Conservation (phyloP, 1,140 invertebrate species). For the Eumeta japonica region DNA sequence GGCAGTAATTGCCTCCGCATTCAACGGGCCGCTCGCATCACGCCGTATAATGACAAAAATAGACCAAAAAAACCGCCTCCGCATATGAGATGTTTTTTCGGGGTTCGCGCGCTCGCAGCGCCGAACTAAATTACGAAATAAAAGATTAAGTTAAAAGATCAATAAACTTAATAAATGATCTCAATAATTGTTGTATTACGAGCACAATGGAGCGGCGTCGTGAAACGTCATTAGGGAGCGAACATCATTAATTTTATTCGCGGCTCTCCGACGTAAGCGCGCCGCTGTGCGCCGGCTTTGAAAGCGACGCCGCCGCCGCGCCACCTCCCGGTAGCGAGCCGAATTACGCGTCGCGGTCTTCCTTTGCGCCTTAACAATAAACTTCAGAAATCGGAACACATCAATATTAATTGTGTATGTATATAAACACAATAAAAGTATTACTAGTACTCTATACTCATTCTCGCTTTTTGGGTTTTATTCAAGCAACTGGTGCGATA, state of each 20-base stretch:
- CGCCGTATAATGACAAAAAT: slow-evolving; percentile 58
- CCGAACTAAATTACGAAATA: slow-evolving; percentile 56
- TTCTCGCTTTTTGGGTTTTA: too few species aligned
- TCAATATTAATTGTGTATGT: too few species aligned
- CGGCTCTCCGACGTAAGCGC: slow-evolving; percentile 52
- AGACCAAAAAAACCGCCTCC: slow-evolving; percentile 55
- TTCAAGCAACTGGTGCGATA: too few species aligned
- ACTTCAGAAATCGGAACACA: too few species aligned
- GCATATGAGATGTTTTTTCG: slow-evolving; percentile 56
- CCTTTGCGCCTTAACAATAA: too few species aligned
- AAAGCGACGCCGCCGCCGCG: slow-evolving; percentile 46
- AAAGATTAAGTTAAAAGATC: slow-evolving; percentile 59
- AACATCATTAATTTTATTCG: slow-evolving; percentile 58
- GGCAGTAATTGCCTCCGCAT: slow-evolving; percentile 55
- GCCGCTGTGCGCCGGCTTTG: slow-evolving; percentile 56
- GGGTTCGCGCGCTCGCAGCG: slow-evolving; percentile 52
- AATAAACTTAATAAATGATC: slow-evolving; percentile 60
- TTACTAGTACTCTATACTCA: too few species aligned
- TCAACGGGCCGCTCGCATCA: slow-evolving; percentile 54
- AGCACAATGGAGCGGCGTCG: slow-evolving; percentile 55
- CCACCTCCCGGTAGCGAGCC: slow-evolving; percentile 56
- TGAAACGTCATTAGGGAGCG: slow-evolving; percentile 56
- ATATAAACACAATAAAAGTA: too few species aligned
- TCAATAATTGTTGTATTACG: slow-evolving; percentile 59
- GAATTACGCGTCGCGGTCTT: slow-evolving; percentile 53